Conservation (phyloP, 2,797 vertebrate genomes). For the Gymnothorax reevesii region DNA sequence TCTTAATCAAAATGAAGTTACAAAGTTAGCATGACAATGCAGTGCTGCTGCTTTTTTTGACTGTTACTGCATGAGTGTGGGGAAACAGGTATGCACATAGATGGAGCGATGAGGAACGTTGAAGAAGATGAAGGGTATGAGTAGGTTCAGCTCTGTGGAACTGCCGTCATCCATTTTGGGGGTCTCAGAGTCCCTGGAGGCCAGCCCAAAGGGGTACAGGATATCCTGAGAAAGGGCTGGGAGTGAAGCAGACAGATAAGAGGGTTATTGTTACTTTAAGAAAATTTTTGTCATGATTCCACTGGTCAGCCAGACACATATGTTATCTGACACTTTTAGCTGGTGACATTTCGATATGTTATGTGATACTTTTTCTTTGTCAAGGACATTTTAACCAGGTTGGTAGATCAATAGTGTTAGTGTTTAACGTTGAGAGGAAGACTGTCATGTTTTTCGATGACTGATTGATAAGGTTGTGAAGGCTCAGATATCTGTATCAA, state of each 20-base stretch:
- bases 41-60: neutral
- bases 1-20: neutral
- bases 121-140: conserved; percentile 86
- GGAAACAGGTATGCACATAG: conserved; percentile 79
- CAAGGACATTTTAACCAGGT: neutral
- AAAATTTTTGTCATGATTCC: neutral
- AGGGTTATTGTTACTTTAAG: neutral
- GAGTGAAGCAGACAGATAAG: conserved; percentile 28
- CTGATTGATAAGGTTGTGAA: neutral
- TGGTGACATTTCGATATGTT: neutral
- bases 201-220: conserved; percentile 91
- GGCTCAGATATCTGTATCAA: conserved; percentile 11
- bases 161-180: conserved; percentile 98
- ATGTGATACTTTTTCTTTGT: no score
- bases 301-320: neutral
- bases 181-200: conserved; percentile 85
- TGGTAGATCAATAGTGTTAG: conserved; percentile 14
- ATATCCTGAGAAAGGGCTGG: conserved; percentile 78
- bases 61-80: no score
- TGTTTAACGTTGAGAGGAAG: conserved; percentile 1
- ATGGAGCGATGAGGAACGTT: conserved; percentile 84
- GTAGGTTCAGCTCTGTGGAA: conserved; percentile 85
- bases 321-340: conserved; percentile 18
- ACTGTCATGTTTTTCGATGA: neutral
- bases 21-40: neutral